phyloP scores from a whole-genome alignment of 92 coral and sea anemone genomes.

The Porites rus region DNA sequence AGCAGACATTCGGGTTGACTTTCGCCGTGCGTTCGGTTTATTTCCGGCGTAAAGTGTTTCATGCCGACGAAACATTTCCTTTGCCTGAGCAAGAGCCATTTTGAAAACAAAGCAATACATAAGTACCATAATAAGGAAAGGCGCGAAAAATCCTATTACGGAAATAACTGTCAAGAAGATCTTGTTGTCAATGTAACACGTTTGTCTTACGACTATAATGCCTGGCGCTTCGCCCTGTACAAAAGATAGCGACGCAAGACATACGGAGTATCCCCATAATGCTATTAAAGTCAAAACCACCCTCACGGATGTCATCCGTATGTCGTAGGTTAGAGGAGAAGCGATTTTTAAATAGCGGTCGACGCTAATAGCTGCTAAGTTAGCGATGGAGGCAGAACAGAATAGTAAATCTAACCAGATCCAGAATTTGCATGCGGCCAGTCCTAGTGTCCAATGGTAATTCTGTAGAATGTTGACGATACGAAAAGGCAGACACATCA shows the following conservation, averaged over 20 bases:
- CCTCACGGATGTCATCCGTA: conserved; percentile 74
- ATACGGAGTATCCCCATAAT: conserved; percentile 79
- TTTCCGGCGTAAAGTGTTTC: conserved; percentile 51
- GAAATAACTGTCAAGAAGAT: conserved; percentile 83
- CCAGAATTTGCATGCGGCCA: conserved; percentile 76
- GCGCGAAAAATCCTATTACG: conserved; percentile 81
- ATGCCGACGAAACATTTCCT: conserved; percentile 74
- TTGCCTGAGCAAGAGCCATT: conserved; percentile 85
- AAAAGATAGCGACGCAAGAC: conserved; percentile 73
- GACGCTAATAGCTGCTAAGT: conserved; percentile 92
- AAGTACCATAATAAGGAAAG: conserved; percentile 81
- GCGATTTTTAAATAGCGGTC: conserved; percentile 88
- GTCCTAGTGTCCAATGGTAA: conserved; percentile 73
- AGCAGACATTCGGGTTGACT: conserved; percentile 46
- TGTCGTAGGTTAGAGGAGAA: conserved; percentile 85
- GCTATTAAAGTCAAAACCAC: conserved; percentile 57
- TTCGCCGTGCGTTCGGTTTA: conserved; percentile 46
- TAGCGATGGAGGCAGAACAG: conserved; percentile 90
- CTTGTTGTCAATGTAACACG: conserved; percentile 72
- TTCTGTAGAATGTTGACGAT: conserved; percentile 64
- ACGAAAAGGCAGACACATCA: conserved; percentile 86
- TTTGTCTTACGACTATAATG: conserved; percentile 63
- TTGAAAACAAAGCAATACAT: conserved; percentile 93
- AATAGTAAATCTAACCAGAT: conserved; percentile 88
- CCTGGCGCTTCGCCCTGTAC: conserved; percentile 78